Evolutionary conservation across 2,113 vertebrate genomes (phyloP).

Genomic region (Aegithalos caudatus): DNA sequence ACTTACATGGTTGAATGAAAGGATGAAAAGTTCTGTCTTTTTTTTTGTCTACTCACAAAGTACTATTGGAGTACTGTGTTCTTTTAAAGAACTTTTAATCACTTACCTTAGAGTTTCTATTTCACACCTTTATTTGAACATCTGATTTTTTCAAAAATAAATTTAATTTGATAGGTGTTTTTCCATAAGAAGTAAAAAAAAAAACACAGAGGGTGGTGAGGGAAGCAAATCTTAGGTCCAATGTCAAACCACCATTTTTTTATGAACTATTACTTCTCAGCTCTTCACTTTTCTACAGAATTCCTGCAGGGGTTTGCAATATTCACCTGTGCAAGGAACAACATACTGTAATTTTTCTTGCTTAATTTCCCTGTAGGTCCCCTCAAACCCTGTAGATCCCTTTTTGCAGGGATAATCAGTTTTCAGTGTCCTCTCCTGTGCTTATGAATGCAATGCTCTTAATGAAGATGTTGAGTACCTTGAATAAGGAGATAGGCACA

Average conservation of each 20-base stretch:
- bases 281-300: background rate
- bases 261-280: background rate
- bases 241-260: background rate
- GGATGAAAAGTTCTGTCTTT: background rate
- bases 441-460: background rate
- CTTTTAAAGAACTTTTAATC: background rate
- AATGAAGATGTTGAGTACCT: background rate
- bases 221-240: background rate
- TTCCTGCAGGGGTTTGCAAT: background rate
- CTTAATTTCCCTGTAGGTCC: conserved; percentile 1
- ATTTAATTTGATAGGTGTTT: background rate
- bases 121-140: background rate
- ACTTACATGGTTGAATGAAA: background rate
- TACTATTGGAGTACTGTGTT: background rate
- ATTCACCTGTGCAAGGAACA: background rate
- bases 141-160: background rate
- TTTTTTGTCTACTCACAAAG: background rate
- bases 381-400: background rate
- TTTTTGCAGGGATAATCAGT: background rate
- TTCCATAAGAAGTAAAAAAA: background rate
- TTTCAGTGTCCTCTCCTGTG: background rate
- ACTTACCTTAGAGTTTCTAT: background rate
- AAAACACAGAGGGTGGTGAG: fast-evolving
- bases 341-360: background rate
- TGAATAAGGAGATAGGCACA: background rate